Percentiles rank a stretch among this genome's conserved stretches.
phyloP scores from a whole-genome alignment of 1,140 invertebrate species.

The Cryptotermes secundus region DNA sequence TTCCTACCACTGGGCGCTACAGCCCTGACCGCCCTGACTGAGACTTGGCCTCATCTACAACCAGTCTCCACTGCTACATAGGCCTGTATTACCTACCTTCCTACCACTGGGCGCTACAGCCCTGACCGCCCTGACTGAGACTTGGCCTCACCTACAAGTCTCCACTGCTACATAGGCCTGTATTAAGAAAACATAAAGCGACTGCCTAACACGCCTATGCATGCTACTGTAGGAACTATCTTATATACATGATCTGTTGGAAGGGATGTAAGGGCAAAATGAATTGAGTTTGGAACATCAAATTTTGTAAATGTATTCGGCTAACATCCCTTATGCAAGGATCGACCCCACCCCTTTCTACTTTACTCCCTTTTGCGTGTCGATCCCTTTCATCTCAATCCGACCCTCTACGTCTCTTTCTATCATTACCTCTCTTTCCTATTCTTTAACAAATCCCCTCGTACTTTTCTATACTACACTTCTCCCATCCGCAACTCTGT shows the following conservation, averaged over 20 bases:
- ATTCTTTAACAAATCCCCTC: conserved; percentile 3
- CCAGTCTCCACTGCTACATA: too few relatives aligned
- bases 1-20: too few relatives aligned
- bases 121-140: too few relatives aligned
- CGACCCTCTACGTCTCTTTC: neutral
- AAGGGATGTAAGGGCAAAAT: neutral
- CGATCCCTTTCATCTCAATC: neutral
- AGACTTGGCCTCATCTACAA: too few relatives aligned
- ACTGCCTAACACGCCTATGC: too few relatives aligned
- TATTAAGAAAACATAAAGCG: too few relatives aligned
- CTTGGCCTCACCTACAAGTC: too few relatives aligned
- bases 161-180: too few relatives aligned
- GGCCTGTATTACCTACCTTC: too few relatives aligned
- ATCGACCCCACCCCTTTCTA: neutral
- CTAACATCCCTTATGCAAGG: conserved; percentile 10
- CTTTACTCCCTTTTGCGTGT: neutral
- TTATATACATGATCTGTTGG: neutral
- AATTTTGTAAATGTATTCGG: conserved; percentile 11
- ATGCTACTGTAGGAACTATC: too few relatives aligned
- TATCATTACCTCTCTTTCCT: conserved; percentile 17
- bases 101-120: too few relatives aligned
- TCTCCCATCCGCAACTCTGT: neutral
- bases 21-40: too few relatives aligned
- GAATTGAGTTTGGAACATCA: neutral
- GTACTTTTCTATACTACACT: neutral